phyloP scores from a whole-genome alignment of 1,140 invertebrate genomes.

The Ganaspis sp. region DNA sequence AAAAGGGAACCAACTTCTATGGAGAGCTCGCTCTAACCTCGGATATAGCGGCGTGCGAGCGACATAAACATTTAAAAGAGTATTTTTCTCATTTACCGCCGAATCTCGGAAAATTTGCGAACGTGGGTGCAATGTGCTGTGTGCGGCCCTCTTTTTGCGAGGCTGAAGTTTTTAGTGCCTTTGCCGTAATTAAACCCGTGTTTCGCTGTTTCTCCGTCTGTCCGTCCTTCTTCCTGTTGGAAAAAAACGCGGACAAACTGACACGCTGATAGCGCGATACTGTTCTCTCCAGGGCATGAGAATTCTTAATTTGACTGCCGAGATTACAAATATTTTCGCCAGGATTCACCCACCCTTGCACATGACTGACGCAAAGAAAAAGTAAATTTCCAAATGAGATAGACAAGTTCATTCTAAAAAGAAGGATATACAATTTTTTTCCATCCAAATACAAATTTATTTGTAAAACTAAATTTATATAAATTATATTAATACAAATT shows the following conservation, averaged over 20 bases:
- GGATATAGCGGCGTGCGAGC: slow-evolving; percentile 52
- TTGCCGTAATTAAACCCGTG: slow-evolving; percentile 70
- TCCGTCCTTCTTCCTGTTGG: slow-evolving; percentile 59
- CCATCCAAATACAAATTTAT: too few relatives aligned
- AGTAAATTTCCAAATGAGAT: not conserved
- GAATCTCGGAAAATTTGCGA: slow-evolving; percentile 63
- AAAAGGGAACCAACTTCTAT: slow-evolving; percentile 45
- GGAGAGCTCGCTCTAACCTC: slow-evolving; percentile 35
- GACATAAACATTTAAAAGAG: slow-evolving; percentile 69
- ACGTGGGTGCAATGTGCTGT: slow-evolving; percentile 46
- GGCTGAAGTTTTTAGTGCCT: slow-evolving; percentile 69
- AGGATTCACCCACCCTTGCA: not conserved
- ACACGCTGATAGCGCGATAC: slow-evolving; percentile 20
- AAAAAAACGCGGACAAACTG: slow-evolving; percentile 55
- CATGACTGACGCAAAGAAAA: not conserved
- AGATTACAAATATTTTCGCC: slow-evolving; percentile 41
- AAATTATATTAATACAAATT: too few relatives aligned
- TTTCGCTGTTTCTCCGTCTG: slow-evolving; percentile 70
- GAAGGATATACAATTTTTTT: too few relatives aligned
- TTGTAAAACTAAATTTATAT: too few relatives aligned
- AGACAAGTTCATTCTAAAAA: not conserved
- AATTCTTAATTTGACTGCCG: slow-evolving; percentile 51
- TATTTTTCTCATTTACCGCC: slow-evolving; percentile 59
- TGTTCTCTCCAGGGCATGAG: slow-evolving; percentile 26
- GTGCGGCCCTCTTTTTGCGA: slow-evolving; percentile 54